A percentile compares a stretch with the other conserved stretches of the same genome.
Evolutionary conservation across 2,888 invertebrate genomes (phyloP).

Genomic region (Mimachlamys varia): DNA sequence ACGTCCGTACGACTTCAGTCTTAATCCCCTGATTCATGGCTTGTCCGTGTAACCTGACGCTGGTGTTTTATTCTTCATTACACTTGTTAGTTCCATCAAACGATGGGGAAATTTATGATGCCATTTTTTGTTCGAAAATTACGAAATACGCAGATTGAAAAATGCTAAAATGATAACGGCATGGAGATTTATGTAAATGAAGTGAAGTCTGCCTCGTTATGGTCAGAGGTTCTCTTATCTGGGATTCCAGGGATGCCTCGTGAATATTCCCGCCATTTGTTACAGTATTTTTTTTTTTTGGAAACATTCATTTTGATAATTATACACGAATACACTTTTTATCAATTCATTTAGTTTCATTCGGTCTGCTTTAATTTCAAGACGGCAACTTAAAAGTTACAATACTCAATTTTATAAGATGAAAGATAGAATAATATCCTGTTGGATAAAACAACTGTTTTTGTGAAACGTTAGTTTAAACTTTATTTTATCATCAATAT

Average conservation of each 20-base stretch:
- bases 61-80: not conserved
- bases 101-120: not conserved
- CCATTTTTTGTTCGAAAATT: not conserved
- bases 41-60: not conserved
- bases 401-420: no score
- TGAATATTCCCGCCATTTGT: not conserved
- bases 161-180: not conserved
- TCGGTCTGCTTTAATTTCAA: no score
- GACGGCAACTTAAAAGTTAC: no score
- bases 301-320: no score
- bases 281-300: not conserved
- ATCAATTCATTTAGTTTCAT: no score
- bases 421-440: no score
- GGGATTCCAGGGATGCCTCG: not conserved
- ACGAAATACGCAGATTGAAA: slow-evolving; percentile 20
- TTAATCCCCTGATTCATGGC: not conserved
- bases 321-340: no score
- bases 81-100: slow-evolving; percentile 21
- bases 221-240: not conserved
- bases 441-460: no score
- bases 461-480: no score
- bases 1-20: not conserved
- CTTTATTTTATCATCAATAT: no score
- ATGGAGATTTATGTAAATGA: slow-evolving; percentile 22
- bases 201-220: not conserved